Percentiles rank a stretch among this genome's conserved stretches.
These are phyloP conservation scores for Drosophila mojavensis DNA, from an alignment of 1,140 invertebrate genomes.

Conservation along the genomic window DNA sequence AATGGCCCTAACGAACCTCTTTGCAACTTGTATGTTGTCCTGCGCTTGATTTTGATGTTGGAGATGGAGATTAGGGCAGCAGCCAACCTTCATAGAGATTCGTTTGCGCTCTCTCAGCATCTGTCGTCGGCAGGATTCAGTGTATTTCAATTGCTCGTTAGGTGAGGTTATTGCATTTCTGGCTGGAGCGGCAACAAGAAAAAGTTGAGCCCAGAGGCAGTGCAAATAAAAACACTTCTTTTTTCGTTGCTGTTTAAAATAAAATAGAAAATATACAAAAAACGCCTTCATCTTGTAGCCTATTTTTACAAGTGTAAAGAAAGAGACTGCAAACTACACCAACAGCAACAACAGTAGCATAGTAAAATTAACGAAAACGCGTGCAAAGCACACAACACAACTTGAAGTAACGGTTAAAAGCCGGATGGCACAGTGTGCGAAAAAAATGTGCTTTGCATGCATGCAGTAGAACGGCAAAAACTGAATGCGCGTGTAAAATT, in stretches of 20 bases:
- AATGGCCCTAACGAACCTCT: background rate
- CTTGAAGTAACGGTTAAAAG: constrained; percentile 68
- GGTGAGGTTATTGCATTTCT: constrained; percentile 58
- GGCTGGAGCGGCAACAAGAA: constrained; percentile 35
- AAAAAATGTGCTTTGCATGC: constrained; percentile 68
- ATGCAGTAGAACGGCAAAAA: constrained; percentile 42
- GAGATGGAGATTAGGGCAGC: constrained; percentile 31
- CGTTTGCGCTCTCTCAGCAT: constrained; percentile 41
- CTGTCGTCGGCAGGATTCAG: constrained; percentile 49
- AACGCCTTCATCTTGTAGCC: constrained; percentile 30
- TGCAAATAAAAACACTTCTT: constrained; percentile 46
- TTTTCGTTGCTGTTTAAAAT: constrained; percentile 23
- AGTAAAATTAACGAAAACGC: constrained; percentile 52
- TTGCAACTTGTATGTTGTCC: constrained; percentile 42
- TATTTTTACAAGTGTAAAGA: constrained; percentile 47
- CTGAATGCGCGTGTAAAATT: constrained; percentile 58
- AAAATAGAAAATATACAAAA: constrained; percentile 31
- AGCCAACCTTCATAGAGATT: constrained; percentile 31
- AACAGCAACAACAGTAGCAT: constrained; percentile 33
- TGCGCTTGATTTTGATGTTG: constrained; percentile 9
- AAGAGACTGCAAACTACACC: constrained; percentile 31
- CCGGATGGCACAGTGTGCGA: constrained; percentile 53
- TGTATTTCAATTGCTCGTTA: constrained; percentile 65
- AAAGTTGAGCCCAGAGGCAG: constrained; percentile 20
- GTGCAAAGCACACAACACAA: constrained; percentile 55